Conservation (phyloP, 2,113 vertebrate species). For the Ancistrus triradiatus region DNA sequence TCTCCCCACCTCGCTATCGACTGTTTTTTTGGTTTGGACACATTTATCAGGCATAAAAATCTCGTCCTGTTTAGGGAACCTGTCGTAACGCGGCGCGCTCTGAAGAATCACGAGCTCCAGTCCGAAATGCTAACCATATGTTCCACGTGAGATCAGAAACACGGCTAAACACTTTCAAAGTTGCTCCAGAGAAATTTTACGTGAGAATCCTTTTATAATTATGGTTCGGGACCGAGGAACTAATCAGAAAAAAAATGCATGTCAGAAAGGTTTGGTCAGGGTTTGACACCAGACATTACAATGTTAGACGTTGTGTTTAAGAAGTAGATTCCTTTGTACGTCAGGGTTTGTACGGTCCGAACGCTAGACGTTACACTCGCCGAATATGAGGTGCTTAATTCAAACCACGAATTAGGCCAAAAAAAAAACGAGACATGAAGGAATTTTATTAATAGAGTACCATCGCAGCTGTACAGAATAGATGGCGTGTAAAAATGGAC, state of each 20-base stretch:
- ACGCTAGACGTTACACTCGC: conserved; percentile 39
- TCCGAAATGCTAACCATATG: conserved; percentile 69
- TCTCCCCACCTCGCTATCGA: conserved; percentile 47
- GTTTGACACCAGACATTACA: conserved; percentile 2
- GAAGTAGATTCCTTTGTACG: not conserved
- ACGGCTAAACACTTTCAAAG: conserved; percentile 63
- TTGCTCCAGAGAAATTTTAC: conserved; percentile 27
- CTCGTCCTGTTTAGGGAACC: conserved; percentile 51
- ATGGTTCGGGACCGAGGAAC: conserved; percentile 1
- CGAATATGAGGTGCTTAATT: conserved; percentile 34
- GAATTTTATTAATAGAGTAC: conserved; percentile 27
- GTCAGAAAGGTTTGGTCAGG: not conserved
- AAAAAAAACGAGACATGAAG: conserved; percentile 16
- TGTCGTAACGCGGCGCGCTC: conserved; percentile 42
- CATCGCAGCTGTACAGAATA: conserved; percentile 34
- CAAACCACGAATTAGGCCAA: conserved; percentile 22
- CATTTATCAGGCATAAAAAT: conserved; percentile 51
- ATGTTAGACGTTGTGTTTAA: conserved; percentile 17
- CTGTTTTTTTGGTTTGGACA: conserved; percentile 37
- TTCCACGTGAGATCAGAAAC: conserved; percentile 61
- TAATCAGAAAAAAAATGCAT: conserved; percentile 22
- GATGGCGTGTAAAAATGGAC: conserved; percentile 46
- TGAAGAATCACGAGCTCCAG: conserved; percentile 40
- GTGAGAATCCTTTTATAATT: conserved; percentile 23
- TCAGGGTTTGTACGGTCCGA: conserved; percentile 35